Evolutionary conservation across 2,888 invertebrate genomes (phyloP), one percentile per base, ranked within the genome.

Genomic region (Dicycla oo): DNA sequence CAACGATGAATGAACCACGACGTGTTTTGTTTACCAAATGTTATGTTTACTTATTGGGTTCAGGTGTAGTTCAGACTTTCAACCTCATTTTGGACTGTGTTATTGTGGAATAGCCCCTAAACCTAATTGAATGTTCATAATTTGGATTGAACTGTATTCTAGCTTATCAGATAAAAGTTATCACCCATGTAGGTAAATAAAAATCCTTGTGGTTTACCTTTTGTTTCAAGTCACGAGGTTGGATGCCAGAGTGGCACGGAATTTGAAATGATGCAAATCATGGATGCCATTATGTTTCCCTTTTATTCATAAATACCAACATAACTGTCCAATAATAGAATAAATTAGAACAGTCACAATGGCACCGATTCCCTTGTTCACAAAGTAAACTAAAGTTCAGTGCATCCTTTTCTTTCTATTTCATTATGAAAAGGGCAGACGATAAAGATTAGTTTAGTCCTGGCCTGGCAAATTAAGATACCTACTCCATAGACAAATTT

Each of bases 1-100:
- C 87, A 75, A 69, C 88, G 81, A 91, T 94, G 94, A 94, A 94
- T 94, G 94, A 91, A 91, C 83, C 78, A 86, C 88, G 88, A 93
- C 91, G 91, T 93, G 93, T 87, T 91, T 90, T 91, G 93, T 90
- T 91, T 94, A 90, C 85, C 72, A 84, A 88, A 84, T 84, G 80
- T 80, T 80, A 69, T 82, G 75, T 82, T 80, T 81, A 83, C 75
- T 47, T 74, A 74, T 67, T 69, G 60, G 58, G 71, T 69, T 56
- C 62, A 63, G 38, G 66, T n/a, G n/a, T n/a, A n/a, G n/a, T n/a
- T n/a, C n/a, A n/a, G n/a, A n/a, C 45, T 67, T 58, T 54, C 45
- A 66, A 57, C 58, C 34, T 69, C 54, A 26, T 47, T 63, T 56
- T 15, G 18, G 38, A 51, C 30, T 56, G 4, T 65, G n/a, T 68